Conservation (phyloP, 2,113 vertebrate genomes). For the Fulmarus glacialis region DNA sequence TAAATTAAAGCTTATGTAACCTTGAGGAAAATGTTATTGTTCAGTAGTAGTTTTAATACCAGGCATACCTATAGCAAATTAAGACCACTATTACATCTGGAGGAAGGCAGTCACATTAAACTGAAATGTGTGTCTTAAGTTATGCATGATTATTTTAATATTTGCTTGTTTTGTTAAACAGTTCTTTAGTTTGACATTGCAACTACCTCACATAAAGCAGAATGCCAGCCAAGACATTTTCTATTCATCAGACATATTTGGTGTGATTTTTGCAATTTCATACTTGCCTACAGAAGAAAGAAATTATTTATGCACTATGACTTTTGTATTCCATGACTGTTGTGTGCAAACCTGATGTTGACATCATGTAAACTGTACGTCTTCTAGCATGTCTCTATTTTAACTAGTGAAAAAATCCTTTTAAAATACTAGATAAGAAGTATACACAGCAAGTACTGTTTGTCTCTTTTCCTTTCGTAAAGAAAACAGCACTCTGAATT, state of each 20-base stretch:
- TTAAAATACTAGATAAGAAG: not conserved
- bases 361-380: not conserved
- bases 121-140: not conserved
- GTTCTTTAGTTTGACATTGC: not conserved
- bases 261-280: not conserved
- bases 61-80: not conserved
- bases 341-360: not conserved
- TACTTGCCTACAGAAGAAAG: not conserved
- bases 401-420: not conserved
- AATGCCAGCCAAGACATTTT: not conserved
- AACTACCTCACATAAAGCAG: not conserved
- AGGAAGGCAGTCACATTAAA: not conserved
- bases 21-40: not conserved
- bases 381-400: not conserved
- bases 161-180: not conserved
- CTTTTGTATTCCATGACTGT: not conserved
- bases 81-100: not conserved
- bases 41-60: not conserved
- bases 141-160: not conserved
- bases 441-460: not conserved
- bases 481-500: not conserved
- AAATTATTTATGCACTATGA: not conserved
- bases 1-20: not conserved
- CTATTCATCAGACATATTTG: not conserved
- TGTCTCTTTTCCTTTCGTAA: not conserved